Percentiles rank a stretch among this genome's conserved stretches.
phyloP scores from a whole-genome alignment of 2,888 invertebrate genomes.

The Hypercompe scribonia region DNA sequence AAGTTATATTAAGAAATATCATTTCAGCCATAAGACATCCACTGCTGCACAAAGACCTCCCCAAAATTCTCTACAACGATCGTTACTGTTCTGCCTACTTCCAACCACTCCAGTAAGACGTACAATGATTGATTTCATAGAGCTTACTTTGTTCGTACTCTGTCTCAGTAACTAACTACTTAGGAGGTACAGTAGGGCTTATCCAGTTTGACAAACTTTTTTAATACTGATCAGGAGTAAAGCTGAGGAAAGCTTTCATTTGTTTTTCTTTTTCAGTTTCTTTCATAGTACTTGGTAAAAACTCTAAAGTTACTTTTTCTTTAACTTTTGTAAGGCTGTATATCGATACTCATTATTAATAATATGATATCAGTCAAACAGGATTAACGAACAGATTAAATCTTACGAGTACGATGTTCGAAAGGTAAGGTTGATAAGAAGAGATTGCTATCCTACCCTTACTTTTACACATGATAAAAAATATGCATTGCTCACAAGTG shows the following conservation, averaged over 20 bases:
- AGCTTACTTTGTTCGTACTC: not conserved
- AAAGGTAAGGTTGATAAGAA: not conserved
- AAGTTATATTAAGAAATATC: no score
- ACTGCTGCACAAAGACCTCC: no score
- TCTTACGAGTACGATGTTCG: not conserved
- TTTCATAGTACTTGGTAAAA: not conserved
- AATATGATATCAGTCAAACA: not conserved
- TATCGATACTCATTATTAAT: not conserved
- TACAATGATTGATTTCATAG: not conserved
- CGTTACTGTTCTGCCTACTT: no score
- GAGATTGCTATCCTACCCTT: not conserved
- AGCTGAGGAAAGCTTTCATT: constrained; percentile 5
- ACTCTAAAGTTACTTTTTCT: not conserved
- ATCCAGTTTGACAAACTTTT: constrained; percentile 11
- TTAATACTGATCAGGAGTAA: constrained; percentile 20
- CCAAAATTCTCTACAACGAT: no score
- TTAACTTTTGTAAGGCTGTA: not conserved
- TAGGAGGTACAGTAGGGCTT: not conserved
- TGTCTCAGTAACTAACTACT: constrained; percentile 1
- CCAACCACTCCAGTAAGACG: not conserved
- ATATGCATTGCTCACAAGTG: not conserved
- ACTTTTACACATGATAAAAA: not conserved
- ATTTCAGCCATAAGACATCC: no score
- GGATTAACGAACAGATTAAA: not conserved
- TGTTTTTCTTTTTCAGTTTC: not conserved